Base-by-base conservation (phyloP, 1,140 invertebrate genomes). In the Babylonia areolata region DNA sequence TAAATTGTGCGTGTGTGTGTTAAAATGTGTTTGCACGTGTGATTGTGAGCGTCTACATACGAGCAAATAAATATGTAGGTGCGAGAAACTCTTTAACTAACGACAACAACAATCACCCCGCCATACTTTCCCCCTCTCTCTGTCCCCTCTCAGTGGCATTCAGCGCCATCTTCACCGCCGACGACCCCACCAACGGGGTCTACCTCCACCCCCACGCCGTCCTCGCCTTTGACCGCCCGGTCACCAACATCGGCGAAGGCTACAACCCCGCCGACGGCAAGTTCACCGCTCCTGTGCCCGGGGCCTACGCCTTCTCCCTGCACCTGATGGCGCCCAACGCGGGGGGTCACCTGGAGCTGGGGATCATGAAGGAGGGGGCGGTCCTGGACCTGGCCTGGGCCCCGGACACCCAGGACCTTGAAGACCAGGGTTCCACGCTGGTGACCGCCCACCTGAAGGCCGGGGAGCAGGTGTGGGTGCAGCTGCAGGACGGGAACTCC, bases 211-310 rank as follows among this genome's bases (percentile, higher is more conserved):
- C 42, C 33, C 40, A 58, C 28, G 20, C n/a, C 12, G 33, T 33
- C 31, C 81, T 90, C 28, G 39, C 86, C 20, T 90, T 87, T 58
- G 85, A 89, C 88, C 54, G 77, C 15, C 33, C 81, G 2, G n/a
- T 89, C 35, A 90, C 87, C 73, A 90, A 90, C 73, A 73, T 88
- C 12, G 89, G 87, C 33, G 54, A 51, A 40, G 88, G 71, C 58
- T 90, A 89, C 86, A 75, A 88, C 77, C n/a, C 46, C 6, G 33
- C 35, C 17, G 88, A 83, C 23, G 89, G 89, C 15, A 78, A 85
- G 3, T 90, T 90, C 81, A 88, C 84, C 12, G 84, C 81, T 51
- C 87, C 89, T 1, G 73, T 78, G n/a, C 28, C 33, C 11, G 89
- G 87, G 6, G 37, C 84, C 39, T 90, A 88, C 77, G 42, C 81